These are phyloP conservation scores for Cinara cedri DNA, from an alignment of 2,888 invertebrate species.

Conservation along the genomic window DNA sequence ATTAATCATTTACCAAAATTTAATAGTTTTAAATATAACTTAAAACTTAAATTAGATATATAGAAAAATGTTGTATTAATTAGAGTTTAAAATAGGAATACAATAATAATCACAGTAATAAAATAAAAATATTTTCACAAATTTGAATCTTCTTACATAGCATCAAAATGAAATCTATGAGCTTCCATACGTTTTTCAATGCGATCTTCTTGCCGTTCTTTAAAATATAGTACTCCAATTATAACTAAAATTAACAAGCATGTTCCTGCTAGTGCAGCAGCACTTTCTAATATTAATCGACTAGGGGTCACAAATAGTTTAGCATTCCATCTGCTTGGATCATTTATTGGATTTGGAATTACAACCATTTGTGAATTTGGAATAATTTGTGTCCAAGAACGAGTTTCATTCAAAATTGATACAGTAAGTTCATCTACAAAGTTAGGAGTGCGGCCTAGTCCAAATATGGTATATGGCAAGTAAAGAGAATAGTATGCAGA, in stretches of 20 bases:
- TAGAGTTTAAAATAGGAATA: slow-evolving; percentile 42
- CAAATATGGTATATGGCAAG: slow-evolving; percentile 93
- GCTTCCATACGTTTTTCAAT: slow-evolving; percentile 80
- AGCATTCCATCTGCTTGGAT: slow-evolving; percentile 83
- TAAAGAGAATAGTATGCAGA: slow-evolving; percentile 92
- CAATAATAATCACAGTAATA: slow-evolving; percentile 45
- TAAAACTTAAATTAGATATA: neutral
- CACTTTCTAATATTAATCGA: slow-evolving; percentile 89
- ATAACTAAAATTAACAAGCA: slow-evolving; percentile 84
- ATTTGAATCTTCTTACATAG: slow-evolving; percentile 69
- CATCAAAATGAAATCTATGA: slow-evolving; percentile 84
- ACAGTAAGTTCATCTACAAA: slow-evolving; percentile 90
- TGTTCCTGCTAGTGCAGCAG: slow-evolving; percentile 84
- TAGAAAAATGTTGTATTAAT: neutral
- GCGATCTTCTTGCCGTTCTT: slow-evolving; percentile 83
- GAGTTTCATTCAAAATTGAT: slow-evolving; percentile 67
- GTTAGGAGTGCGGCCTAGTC: slow-evolving; percentile 96
- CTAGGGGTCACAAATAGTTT: slow-evolving; percentile 95
- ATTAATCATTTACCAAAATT: neutral
- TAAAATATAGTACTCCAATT: slow-evolving; percentile 85
- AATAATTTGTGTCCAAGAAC: slow-evolving; percentile 89
- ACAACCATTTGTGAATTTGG: slow-evolving; percentile 98
- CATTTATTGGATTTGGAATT: slow-evolving; percentile 81
- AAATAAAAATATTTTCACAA: slow-evolving; percentile 30
- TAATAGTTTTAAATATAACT: slow-evolving; percentile 12